Conservation (phyloP, 2,113 vertebrate species). For the Zeus faber region DNA sequence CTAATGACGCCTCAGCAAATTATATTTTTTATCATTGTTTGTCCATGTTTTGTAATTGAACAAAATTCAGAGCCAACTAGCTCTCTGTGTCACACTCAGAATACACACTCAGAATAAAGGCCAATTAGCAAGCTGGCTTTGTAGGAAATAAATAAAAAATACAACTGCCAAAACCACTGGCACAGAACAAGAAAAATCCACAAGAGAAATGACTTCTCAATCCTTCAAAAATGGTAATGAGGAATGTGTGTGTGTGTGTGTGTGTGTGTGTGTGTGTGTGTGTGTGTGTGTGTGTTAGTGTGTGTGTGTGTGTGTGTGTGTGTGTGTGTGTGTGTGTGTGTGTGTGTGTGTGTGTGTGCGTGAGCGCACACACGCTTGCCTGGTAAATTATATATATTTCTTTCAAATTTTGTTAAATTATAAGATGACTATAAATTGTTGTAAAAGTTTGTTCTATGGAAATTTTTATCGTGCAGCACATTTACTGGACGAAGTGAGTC, state of each 20-base stretch:
- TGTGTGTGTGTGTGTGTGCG: slow-evolving; percentile 11
- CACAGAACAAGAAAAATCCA: slow-evolving; percentile 45
- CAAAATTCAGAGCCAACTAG: too few species aligned
- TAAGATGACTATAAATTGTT: too few species aligned
- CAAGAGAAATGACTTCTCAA: slow-evolving; percentile 32
- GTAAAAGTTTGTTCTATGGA: too few species aligned
- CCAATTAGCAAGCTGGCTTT: slow-evolving; percentile 52
- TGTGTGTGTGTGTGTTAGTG: slow-evolving; percentile 18
- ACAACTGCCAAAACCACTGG: slow-evolving; percentile 29
- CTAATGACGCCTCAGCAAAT: too few species aligned
- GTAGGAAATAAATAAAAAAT: slow-evolving; percentile 42
- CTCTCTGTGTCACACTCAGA: slow-evolving; percentile 30
- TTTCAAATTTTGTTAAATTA: too few species aligned
- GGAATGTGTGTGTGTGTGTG: slow-evolving; percentile 14
- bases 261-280: slow-evolving; percentile 14
- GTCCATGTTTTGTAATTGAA: too few species aligned
- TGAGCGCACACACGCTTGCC: too few species aligned
- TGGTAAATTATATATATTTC: too few species aligned
- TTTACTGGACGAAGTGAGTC: too few species aligned
- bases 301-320: slow-evolving; percentile 16
- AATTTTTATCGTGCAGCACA: too few species aligned
- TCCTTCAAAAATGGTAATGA: slow-evolving; percentile 25
- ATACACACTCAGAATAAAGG: too few species aligned
- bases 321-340: slow-evolving; percentile 17
- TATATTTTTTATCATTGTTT: too few species aligned